Evolutionary conservation across 1,140 invertebrate species (phyloP).

Genomic region (Latrodectus geometricus): DNA sequence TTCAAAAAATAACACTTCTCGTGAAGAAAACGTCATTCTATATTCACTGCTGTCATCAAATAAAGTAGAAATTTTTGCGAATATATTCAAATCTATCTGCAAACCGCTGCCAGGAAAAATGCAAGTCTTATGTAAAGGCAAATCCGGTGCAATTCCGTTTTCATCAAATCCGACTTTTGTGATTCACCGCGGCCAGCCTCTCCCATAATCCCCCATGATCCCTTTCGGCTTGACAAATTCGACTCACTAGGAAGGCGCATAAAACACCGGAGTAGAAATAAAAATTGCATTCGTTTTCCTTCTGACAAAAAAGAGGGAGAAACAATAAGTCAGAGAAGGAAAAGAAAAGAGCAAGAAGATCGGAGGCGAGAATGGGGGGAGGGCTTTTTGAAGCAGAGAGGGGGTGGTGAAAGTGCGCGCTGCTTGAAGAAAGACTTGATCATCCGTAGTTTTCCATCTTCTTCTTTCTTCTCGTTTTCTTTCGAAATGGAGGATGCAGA

Average conservation of each 20-base stretch:
- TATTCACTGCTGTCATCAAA: no score
- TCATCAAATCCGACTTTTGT: constrained; percentile 26
- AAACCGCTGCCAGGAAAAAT: background rate
- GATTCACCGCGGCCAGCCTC: background rate
- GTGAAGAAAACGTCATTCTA: no score
- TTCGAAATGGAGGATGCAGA: no score
- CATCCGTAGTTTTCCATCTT: background rate
- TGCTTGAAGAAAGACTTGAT: constrained; percentile 23
- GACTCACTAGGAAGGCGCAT: constrained; percentile 12
- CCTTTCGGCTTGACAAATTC: constrained; percentile 39
- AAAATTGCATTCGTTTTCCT: constrained; percentile 2
- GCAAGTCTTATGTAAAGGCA: background rate
- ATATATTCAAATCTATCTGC: background rate
- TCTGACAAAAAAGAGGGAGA: background rate
- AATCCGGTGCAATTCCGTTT: constrained; percentile 16
- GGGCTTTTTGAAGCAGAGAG: background rate
- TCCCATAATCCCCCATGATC: constrained; percentile 22
- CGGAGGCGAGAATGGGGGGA: background rate
- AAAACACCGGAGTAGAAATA: constrained; percentile 15
- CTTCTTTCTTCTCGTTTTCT: no score
- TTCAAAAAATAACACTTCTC: no score
- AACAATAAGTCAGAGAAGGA: constrained; percentile 21
- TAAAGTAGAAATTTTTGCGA: no score
- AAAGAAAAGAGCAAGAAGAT: constrained; percentile 4
- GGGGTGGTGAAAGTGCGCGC: no score